Percentiles rank a stretch among this genome's conserved stretches.
phyloP scores from a whole-genome alignment of 2,113 vertebrate genomes.

The Balaeniceps rex region DNA sequence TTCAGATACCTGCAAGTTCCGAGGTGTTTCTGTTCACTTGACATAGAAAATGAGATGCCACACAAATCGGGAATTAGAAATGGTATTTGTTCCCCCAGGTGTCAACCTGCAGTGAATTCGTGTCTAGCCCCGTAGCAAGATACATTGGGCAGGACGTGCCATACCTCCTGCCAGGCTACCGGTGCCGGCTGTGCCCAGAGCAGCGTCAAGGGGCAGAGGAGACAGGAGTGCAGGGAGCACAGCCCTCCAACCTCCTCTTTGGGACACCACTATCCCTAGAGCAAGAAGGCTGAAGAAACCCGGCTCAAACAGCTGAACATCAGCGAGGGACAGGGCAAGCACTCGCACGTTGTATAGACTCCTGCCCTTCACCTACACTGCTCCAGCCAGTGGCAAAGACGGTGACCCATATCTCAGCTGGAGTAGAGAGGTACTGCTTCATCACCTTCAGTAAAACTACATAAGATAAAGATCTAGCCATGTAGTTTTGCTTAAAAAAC shows the following conservation, averaged over 20 bases:
- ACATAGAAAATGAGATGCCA: too few relatives aligned
- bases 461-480: background rate
- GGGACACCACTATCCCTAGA: too few relatives aligned
- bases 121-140: background rate
- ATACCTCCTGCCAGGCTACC: background rate
- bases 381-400: too few relatives aligned
- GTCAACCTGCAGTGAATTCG: background rate
- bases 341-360: background rate
- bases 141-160: rapidly evolving
- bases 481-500: background rate
- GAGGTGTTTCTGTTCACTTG: background rate
- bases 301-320: background rate
- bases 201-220: background rate
- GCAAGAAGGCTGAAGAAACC: too few relatives aligned
- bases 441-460: too few relatives aligned
- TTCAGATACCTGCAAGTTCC: background rate
- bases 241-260: background rate
- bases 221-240: background rate
- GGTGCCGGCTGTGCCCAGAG: background rate
- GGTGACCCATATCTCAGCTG: background rate
- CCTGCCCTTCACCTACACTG: background rate
- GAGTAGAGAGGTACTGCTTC: too few relatives aligned
- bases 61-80: too few relatives aligned
- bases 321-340: background rate
- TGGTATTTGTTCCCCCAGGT: too few relatives aligned